Percentiles rank a stretch among this genome's conserved stretches.
Conservation (phyloP, 2,113 vertebrate genomes). For the Puntigrus tetrazona region DNA sequence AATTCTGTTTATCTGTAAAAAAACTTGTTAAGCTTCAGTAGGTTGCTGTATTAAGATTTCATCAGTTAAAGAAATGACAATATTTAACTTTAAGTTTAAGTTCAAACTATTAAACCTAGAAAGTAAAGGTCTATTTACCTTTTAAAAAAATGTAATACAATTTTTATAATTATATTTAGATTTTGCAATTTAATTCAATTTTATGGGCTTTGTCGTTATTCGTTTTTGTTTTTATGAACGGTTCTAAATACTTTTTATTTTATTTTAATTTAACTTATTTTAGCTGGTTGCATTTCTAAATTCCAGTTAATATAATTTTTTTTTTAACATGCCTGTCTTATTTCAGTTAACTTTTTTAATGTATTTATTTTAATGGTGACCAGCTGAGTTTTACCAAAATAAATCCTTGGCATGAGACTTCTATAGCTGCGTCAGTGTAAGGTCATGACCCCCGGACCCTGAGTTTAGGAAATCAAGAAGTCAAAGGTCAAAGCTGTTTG, state of each 20-base stretch:
- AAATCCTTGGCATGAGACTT: background rate
- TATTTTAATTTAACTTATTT: background rate
- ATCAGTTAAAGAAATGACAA: too few species aligned
- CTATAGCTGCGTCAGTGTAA: background rate
- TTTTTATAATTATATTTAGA: too few species aligned
- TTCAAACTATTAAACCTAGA: too few species aligned
- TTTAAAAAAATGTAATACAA: too few species aligned
- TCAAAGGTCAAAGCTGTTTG: conserved; percentile 27
- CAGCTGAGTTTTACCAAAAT: background rate
- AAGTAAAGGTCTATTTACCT: too few species aligned
- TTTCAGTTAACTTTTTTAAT: background rate
- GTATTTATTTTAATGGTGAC: background rate
- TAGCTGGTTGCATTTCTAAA: too few species aligned
- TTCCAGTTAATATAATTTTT: too few species aligned
- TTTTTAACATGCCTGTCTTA: background rate
- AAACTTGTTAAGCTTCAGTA: too few species aligned
- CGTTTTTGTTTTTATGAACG: background rate
- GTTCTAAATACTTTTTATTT: background rate
- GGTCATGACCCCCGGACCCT: background rate
- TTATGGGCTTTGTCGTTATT: background rate
- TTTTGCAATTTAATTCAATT: background rate
- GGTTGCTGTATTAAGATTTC: too few species aligned
- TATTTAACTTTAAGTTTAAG: too few species aligned
- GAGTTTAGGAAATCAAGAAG: background rate
- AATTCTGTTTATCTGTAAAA: too few species aligned